Base-by-base conservation (phyloP, 2,113 vertebrate species). In the Macquaria australasica region DNA sequence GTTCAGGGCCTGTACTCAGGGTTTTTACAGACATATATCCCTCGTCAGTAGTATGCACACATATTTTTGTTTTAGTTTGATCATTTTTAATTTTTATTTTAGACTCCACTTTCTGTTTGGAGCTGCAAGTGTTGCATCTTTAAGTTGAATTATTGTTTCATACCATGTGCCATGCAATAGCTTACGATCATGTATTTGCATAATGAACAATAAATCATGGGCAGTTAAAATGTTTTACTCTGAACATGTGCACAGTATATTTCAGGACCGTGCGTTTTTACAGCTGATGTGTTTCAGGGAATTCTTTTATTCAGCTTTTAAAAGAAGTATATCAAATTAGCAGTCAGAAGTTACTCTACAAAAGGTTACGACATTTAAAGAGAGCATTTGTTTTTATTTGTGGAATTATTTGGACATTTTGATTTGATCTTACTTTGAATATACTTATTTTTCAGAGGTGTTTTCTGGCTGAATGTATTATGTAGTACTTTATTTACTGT, bases 31-130 rank as follows among this genome's bases (percentile, higher is more conserved):
- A 67, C 62, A n/a, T 9, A 1, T 5, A 14, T 8, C 16, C 14
- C 51, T 41, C 4, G 1, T 31, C 5, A 23, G 3, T 20, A 50
- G 53, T 23, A 18, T 6, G 16, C 3, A 55, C 25, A 6, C 51
- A 12, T 39, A 39, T 0, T 21, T 58, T 48, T 56, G 20, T 73
- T 75, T 66, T 73, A 55, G 5, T 86, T 87, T 55, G 0, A 59
- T 66, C 14, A 15, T 74, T 71, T 55, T 79, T 79, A 74, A 79
- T 59, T 88, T 78, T 79, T 78, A 80, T 70, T 83, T 86, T 10
- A 59, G 2, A 53, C 6, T 37, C 7, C 7, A 3, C 16, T 23
- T 71, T 70, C 8, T 12, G 48, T 55, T 39, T 41, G 25, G 15
- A 66, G 37, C 60, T 51, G 15, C 20, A n/a, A 15, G 20, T 50